Conservation (phyloP, 30 jellyfish, hydroid and myxozoan genomes). For the Aurelia aurita complex sp. Pacific region DNA sequence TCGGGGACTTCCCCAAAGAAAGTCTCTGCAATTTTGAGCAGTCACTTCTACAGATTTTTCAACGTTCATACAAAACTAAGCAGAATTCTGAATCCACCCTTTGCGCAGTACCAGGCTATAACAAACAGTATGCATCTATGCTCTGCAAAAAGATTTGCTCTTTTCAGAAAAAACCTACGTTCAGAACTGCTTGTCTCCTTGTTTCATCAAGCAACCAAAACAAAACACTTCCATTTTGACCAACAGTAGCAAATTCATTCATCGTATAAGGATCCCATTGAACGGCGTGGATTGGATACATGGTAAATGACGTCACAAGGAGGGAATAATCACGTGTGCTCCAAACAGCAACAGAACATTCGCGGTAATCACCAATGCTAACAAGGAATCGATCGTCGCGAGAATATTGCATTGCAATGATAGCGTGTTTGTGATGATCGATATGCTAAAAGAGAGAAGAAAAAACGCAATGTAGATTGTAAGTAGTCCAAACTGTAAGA, state of each 20-base stretch:
- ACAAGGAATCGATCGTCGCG: constrained; percentile 92
- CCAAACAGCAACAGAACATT: constrained; percentile 89
- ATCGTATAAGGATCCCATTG: constrained; percentile 91
- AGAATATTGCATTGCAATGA: constrained; percentile 80
- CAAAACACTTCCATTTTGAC: constrained; percentile 77
- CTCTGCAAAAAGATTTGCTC: no score
- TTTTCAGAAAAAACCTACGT: constrained; percentile 32
- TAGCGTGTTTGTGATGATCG: constrained; percentile 62
- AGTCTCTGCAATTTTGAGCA: no score
- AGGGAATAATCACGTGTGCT: constrained; percentile 55
- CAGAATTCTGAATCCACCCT: no score
- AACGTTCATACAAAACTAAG: no score
- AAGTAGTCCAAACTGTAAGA: no score
- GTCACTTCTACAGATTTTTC: no score
- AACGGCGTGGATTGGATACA: constrained; percentile 75
- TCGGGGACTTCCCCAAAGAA: no score
- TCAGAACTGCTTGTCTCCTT: constrained; percentile 36
- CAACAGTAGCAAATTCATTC: constrained; percentile 90
- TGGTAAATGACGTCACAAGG: constrained; percentile 65
- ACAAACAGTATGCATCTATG: no score
- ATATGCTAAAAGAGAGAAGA: constrained; percentile 39
- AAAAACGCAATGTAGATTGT: no score
- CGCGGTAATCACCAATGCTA: constrained; percentile 78
- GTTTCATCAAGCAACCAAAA: constrained; percentile 87
- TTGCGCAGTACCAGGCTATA: no score